Evolutionary conservation across 1,140 invertebrate species (phyloP), one percentile per base, ranked within the genome.

Genomic region (Helicoverpa zea): DNA sequence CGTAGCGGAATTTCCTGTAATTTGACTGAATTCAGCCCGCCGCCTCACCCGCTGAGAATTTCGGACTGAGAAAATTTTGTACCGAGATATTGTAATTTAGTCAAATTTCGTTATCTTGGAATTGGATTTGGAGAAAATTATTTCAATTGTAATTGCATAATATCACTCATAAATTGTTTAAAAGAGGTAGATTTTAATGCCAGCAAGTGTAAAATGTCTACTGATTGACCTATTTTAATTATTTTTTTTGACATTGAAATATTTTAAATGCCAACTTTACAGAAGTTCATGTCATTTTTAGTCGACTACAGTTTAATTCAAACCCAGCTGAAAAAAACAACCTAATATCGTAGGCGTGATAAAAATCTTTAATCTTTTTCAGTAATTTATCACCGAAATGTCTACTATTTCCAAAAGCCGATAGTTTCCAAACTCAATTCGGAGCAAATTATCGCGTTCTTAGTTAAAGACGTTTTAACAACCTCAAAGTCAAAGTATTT

Each of bases 1-100:
- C 52, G 61, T 61, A 13, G 47, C 59, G 59, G 75, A 66, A 77
- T 77, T 77, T 77, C 75, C 75, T 77, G 61, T 61, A 66, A 77
- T 77, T 77, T 77, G 61, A 35, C 47, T 77, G 49, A 14, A 77
- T 77, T 66, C 75, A 61, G 47, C n/a, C 30, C 43, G 61, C 52
- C 75, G 49, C 47, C 35, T 77, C 75, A 77, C 75, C 18, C 47
- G 29, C 18, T 16, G 16, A 52, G 61, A 77, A 77, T 77, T 77
- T 77, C 35, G 59, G 23, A 66, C 49, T 29, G n/a, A 64, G 75
- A 63, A 77, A 77, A 77, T 77, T 43, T 43, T 43, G 35, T 43
- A 43, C 35, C 35, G 35, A 43, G 35, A 43, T 43, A 43, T 43
- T 43, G 35, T 43, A 43, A 43, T 43, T 43, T 43, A 43, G 35